phyloP scores from a whole-genome alignment of 2,797 vertebrate species.

The Martes flavigula region DNA sequence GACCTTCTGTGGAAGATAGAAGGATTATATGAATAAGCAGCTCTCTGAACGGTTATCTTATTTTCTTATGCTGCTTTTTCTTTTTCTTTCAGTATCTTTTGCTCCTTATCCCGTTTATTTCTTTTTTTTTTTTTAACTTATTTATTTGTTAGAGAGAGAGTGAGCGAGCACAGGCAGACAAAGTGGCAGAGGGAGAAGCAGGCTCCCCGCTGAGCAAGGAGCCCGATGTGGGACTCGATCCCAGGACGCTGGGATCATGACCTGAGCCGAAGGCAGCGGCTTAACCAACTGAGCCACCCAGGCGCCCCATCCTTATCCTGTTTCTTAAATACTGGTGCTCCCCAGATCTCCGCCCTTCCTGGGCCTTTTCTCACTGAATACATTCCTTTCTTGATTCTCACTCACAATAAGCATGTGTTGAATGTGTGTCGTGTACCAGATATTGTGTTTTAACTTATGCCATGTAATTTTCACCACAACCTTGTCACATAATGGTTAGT shows the following conservation, averaged over 20 bases:
- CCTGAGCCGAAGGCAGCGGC: too few species aligned
- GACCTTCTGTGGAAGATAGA: not conserved
- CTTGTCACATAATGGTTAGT: not conserved
- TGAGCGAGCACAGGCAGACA: too few species aligned
- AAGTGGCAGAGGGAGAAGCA: too few species aligned
- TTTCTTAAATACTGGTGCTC: not conserved
- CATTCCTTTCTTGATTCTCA: not conserved
- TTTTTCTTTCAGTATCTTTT: not conserved
- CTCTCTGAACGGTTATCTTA: not conserved
- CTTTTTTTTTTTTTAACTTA: too few species aligned
- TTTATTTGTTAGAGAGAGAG: too few species aligned
- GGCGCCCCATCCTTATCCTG: not conserved
- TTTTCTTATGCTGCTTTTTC: not conserved
- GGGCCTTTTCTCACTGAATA: not conserved
- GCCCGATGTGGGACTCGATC: too few species aligned
- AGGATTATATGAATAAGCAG: not conserved
- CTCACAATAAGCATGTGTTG: too few species aligned
- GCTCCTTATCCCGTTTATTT: not conserved
- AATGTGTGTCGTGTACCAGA: not conserved
- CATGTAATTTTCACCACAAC: not conserved
- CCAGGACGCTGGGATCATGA: too few species aligned
- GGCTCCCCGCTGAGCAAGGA: too few species aligned
- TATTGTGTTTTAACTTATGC: not conserved
- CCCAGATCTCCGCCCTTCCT: accelerated
- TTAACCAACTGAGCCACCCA: too few species aligned